Percentiles rank a stretch among this genome's conserved stretches.
Conservation (phyloP, 1,140 invertebrate genomes). For the Condylostylus longicornis region DNA sequence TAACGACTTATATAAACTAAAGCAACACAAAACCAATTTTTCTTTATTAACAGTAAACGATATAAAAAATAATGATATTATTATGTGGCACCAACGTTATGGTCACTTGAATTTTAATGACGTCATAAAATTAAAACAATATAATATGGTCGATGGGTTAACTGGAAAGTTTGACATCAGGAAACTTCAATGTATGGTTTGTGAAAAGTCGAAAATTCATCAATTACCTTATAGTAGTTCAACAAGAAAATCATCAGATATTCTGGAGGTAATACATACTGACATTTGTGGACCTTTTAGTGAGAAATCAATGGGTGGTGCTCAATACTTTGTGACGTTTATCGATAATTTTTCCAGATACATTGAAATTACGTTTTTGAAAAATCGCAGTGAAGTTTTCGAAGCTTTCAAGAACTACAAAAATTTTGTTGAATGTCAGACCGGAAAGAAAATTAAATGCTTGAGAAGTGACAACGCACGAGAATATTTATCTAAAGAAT, state of each 20-base stretch:
- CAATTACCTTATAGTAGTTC: neutral
- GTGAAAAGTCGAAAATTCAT: conserved; percentile 1
- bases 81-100: conserved; percentile 4
- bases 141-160: neutral
- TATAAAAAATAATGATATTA: too few species aligned
- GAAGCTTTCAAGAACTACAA: neutral
- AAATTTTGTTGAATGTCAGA: conserved; percentile 1
- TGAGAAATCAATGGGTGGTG: conserved; percentile 14
- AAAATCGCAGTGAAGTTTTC: conserved; percentile 8
- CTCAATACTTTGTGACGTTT: conserved; percentile 26
- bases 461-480: neutral
- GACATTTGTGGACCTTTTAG: conserved; percentile 31
- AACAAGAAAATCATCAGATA: conserved; percentile 5
- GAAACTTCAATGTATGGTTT: conserved; percentile 2
- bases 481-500: neutral
- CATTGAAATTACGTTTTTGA: conserved; percentile 25
- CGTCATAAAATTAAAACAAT: neutral
- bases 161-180: neutral
- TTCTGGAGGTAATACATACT: conserved; percentile 19
- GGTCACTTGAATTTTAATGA: conserved; percentile 1
- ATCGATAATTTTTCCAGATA: conserved; percentile 27
- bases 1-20: too few species aligned
- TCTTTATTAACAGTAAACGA: too few species aligned
- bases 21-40: too few species aligned
- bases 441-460: neutral